These are phyloP conservation scores for Alviniconcha marisindica DNA, from an alignment of 1,140 invertebrate genomes.

Conservation along the genomic window DNA sequence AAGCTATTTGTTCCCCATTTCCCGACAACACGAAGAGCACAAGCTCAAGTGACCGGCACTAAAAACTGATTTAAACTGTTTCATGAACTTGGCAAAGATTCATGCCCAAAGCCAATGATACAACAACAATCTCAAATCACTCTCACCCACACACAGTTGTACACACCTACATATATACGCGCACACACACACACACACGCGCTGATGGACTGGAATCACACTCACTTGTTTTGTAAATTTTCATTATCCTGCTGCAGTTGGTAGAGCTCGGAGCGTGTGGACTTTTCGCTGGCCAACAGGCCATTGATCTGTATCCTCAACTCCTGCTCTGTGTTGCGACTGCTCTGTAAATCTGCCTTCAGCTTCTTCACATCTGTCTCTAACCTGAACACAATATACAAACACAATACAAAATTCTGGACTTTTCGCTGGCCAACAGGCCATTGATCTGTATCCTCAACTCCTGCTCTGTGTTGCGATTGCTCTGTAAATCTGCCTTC, in stretches of 20 bases:
- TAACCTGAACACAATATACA: slow-evolving; percentile 75
- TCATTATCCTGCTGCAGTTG: slow-evolving; percentile 90
- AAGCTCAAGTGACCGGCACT: too few species aligned
- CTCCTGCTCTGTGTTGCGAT: slow-evolving; percentile 88
- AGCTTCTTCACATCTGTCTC: slow-evolving; percentile 88
- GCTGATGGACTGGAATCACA: slow-evolving; percentile 46
- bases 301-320: slow-evolving; percentile 86
- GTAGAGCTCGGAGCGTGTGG: slow-evolving; percentile 84
- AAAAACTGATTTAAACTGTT: too few species aligned
- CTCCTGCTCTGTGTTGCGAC: slow-evolving; percentile 88
- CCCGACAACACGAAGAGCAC: too few species aligned
- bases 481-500: slow-evolving; percentile 84
- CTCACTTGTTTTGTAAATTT: slow-evolving; percentile 86
- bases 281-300: slow-evolving; percentile 83
- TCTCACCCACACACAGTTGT: too few species aligned
- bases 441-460: slow-evolving; percentile 86
- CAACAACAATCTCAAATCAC: too few species aligned
- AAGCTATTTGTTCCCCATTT: too few species aligned
- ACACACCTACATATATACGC: too few species aligned
- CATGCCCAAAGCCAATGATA: too few species aligned
- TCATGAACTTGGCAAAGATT: too few species aligned
- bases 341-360: slow-evolving; percentile 84
- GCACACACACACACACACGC: too few species aligned
- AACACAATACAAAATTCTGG: too few species aligned
- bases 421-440: slow-evolving; percentile 83